A percentile compares a stretch with the other conserved stretches of the same genome.
Evolutionary conservation across 64 coral and sea anemone species (phyloP).

Genomic region (Actinia equina): DNA sequence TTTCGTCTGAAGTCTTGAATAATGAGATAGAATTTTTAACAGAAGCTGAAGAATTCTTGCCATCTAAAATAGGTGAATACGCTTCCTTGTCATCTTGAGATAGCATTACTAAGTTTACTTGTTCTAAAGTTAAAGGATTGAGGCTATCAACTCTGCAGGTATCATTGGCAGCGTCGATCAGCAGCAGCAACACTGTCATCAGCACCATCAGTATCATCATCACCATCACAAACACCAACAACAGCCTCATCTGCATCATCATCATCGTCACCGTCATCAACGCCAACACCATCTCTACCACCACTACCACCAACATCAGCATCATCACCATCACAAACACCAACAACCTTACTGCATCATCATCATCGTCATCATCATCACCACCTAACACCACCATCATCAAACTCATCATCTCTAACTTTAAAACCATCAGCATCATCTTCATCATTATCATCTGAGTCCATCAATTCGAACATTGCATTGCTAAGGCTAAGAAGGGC

Average conservation of each 20-base stretch:
- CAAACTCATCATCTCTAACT: not conserved
- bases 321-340: not conserved
- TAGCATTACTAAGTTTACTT: slow-evolving; percentile 6
- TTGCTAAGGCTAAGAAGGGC: not conserved
- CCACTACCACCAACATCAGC: not conserved
- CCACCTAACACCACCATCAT: not conserved
- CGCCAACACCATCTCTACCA: not conserved
- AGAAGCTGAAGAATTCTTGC: not conserved
- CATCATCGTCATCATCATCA: not conserved
- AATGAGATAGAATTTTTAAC: not conserved
- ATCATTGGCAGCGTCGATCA: not conserved
- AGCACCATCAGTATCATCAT: not conserved
- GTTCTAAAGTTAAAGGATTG: not conserved
- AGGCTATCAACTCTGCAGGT: not conserved
- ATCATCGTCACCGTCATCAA: not conserved
- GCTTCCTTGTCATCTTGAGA: not conserved
- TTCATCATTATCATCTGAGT: not conserved
- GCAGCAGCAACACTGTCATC: not conserved
- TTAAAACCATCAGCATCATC: not conserved
- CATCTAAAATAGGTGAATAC: not conserved
- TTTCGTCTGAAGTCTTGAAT: too few species aligned
- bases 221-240: not conserved
- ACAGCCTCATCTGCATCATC: not conserved
- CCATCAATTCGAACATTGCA: not conserved
- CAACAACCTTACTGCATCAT: not conserved